Evolutionary conservation across 1,140 invertebrate genomes (phyloP), one percentile per base, ranked within the genome.

Genomic region (Thrips palmi): DNA sequence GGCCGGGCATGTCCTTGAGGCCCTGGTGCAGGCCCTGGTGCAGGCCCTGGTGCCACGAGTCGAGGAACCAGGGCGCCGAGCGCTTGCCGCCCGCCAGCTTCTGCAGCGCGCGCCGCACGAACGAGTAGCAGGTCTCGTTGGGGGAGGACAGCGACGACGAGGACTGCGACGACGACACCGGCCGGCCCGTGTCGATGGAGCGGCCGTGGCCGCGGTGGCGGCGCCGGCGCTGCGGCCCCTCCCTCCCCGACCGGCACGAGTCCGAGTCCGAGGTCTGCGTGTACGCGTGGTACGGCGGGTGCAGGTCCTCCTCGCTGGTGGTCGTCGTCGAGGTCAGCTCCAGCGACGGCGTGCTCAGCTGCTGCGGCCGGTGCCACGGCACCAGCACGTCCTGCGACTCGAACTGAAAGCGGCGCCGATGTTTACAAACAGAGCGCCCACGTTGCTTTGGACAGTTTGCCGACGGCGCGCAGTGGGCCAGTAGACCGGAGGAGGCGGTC

Each of bases 371-470:
- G 47, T 86, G 80, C 88, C 89, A 96, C 2, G 91, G 91, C 40
- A 97, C 84, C 21, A 97, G 60, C 27, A 97, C 87, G 60, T 97
- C 92, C 63, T 92, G 82, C 25, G 82, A 78, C 52, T 81, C 76
- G 55, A 87, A 85, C 70, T 83, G 58, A 7, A 47, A 43, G 10
- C n/a, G 8, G 3, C 10, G 4, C 11, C 15, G 5, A 8, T 21
- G 35, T 37, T 21, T 27, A 5, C 8, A 19, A 23, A 37, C 10
- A 24, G 23, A n/a, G 12, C 4, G 3, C 4, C 4, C 4, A 12
- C 12, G n/a, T 14, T 12, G 12, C 21, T 8, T 21, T 11, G 4
- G 3, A 25, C 14, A 18, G 12, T 3, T 11, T 17, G 19, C 4
- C 10, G 33, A 22, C 10, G 17, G 19, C 6, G 6, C 7, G 10